phyloP scores from a whole-genome alignment of 2,888 invertebrate species.

The Brachyptera risi region DNA sequence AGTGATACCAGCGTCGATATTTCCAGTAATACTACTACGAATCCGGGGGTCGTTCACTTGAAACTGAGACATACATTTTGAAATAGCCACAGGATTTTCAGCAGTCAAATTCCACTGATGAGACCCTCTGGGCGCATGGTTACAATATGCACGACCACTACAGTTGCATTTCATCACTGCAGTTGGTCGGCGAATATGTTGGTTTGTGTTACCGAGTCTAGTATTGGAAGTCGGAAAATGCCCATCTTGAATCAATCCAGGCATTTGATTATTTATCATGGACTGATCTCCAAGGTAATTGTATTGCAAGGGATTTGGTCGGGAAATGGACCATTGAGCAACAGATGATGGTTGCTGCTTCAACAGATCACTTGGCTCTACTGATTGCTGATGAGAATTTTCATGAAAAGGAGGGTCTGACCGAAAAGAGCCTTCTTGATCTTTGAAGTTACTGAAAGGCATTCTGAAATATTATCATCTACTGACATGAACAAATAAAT shows the following conservation, averaged over 20 bases:
- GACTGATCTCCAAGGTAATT: not conserved
- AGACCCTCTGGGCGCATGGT: not conserved
- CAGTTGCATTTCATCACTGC: not conserved
- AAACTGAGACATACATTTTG: not conserved
- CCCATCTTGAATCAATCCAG: not conserved
- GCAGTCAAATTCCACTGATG: not conserved
- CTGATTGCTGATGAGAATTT: not conserved
- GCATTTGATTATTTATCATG: not conserved
- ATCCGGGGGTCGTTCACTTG: not conserved
- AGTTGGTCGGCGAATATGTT: not conserved
- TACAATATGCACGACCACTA: not conserved
- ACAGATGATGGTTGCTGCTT: too few relatives aligned
- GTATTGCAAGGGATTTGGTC: not conserved
- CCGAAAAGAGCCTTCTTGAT: not conserved
- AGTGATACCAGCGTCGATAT: not conserved
- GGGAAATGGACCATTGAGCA: not conserved
- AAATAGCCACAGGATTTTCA: not conserved
- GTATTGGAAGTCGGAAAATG: not conserved
- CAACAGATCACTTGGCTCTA: not conserved
- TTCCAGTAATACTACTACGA: not conserved
- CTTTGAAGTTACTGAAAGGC: conserved; percentile 6
- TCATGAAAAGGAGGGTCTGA: not conserved
- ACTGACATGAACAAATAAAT: too few relatives aligned
- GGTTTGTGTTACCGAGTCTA: conserved; percentile 3
- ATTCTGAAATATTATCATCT: too few relatives aligned